A percentile compares a stretch with the other conserved stretches of the same genome.
phyloP scores from a whole-genome alignment of 2,113 vertebrate species.

The Halcyon senegalensis region DNA sequence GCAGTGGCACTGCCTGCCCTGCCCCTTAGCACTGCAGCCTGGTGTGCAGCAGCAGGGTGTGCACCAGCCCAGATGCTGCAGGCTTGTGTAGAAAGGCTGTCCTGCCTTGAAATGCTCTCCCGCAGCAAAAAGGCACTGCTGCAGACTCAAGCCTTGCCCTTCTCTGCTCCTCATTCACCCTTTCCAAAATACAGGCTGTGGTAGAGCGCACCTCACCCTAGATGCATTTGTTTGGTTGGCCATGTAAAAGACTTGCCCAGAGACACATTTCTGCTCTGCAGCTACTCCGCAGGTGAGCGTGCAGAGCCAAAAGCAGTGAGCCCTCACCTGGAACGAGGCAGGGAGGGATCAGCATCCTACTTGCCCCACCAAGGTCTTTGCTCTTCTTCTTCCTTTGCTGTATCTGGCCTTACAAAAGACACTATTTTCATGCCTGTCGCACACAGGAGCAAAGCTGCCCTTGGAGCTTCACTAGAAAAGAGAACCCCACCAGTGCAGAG shows the following conservation, averaged over 20 bases:
- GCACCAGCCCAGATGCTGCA: neutral
- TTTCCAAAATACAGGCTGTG: neutral
- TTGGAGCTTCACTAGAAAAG: neutral
- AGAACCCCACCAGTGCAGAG: neutral
- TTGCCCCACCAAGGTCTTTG: neutral
- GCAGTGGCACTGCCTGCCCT: neutral
- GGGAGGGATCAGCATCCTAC: neutral
- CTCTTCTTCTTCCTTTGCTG: neutral
- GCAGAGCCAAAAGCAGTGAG: neutral
- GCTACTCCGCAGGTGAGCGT: fast-evolving
- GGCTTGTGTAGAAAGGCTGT: neutral
- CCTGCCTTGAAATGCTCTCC: fast-evolving
- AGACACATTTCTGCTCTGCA: fast-evolving
- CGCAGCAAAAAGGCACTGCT: neutral
- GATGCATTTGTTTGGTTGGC: neutral
- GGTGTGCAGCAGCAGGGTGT: neutral
- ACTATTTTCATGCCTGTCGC: neutral
- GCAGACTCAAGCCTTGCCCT: neutral
- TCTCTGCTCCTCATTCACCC: neutral
- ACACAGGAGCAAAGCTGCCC: neutral
- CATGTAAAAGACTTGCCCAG: fast-evolving
- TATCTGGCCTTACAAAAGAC: neutral
- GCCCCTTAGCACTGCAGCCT: neutral
- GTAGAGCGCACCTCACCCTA: neutral
- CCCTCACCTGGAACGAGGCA: fast-evolving